phyloP scores from a whole-genome alignment of 2,888 invertebrate genomes.

The Lithophane socia region DNA sequence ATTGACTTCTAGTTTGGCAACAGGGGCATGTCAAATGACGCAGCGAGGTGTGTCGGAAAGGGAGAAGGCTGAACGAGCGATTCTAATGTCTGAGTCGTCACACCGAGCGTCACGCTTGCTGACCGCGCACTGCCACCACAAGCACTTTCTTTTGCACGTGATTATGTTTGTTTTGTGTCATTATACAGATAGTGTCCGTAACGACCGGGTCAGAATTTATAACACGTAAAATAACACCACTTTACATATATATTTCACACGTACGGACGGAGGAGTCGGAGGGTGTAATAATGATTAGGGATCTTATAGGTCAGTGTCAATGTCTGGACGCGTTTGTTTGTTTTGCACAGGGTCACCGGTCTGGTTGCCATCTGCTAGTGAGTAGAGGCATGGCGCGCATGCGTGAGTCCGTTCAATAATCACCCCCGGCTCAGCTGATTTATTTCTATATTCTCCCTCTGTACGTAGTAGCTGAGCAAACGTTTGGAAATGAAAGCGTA shows the following conservation, averaged over 20 bases:
- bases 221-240: conserved; percentile 43
- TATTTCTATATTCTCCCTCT: conserved; percentile 62
- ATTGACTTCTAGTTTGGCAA: conserved; percentile 76
- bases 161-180: conserved; percentile 79
- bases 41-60: conserved; percentile 84
- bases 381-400: conserved; percentile 77
- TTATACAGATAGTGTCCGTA: conserved; percentile 51
- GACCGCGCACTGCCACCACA: conserved; percentile 76
- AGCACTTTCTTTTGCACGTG: conserved; percentile 88
- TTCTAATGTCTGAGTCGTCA: conserved; percentile 80
- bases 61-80: conserved; percentile 79
- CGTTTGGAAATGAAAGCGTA: conserved; percentile 10
- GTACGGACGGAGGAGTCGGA: conserved; percentile 62
- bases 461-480: conserved; percentile 35
- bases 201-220: conserved; percentile 33
- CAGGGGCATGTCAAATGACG: conserved; percentile 77
- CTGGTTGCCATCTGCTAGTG: conserved; percentile 68
- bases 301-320: conserved; percentile 83
- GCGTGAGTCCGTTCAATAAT: conserved; percentile 86
- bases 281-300: conserved; percentile 63
- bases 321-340: conserved; percentile 83
- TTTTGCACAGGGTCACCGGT: conserved; percentile 81
- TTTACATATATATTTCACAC: conserved; percentile 35
- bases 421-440: conserved; percentile 77
- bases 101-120: conserved; percentile 82